Base-by-base conservation (phyloP, 2,113 vertebrate genomes). In the Stigmatopora argus region DNA sequence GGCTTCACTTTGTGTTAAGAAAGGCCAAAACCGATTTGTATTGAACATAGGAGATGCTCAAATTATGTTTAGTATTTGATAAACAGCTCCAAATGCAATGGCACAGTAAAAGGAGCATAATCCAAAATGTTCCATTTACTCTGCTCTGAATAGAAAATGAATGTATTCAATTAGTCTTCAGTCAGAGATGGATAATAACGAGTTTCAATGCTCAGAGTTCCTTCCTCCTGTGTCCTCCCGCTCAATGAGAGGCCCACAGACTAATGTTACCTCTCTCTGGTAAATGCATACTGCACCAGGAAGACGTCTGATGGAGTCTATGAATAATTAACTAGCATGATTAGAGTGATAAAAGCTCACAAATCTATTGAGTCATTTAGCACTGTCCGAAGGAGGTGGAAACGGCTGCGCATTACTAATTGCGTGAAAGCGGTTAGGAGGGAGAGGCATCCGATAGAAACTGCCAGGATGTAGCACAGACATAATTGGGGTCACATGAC, bases 311-410 rank as follows among this genome's bases (percentile, higher is more conserved):
- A 86, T 84, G 78, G 83, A 88, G 67, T 52, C 79, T 66, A 82
- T 90, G 78, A 90, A 91, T 90, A 90, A 90, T 89, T 90, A 83
- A 91, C 64, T 66, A 85, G 67, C 79, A 79, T 89, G 88, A 90
- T 90, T 90, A 89, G 83, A 75, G 71, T 88, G 87, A 90, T 87
- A 83, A 87, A 91, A 85, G 89, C 74, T 65, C 78, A 70, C 67
- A 80, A 83, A 88, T 86, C 87, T 82, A 72, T 83, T 75, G 75
- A 69, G 61, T 80, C 84, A 85, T 86, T 87, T 87, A 84, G 76
- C 76, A 84, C 77, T 62, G 67, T 74, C 64, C 72, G 52, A 56
- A 73, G 69, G 67, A 76, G 18, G 58, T 60, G 35, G 18, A 67
- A 79, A 68, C 72, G 52, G 67, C 47, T 1, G 73, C 56, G 81